Evolutionary conservation across 2,797 vertebrate species (phyloP).

Genomic region (Peromyscus attwateri): DNA sequence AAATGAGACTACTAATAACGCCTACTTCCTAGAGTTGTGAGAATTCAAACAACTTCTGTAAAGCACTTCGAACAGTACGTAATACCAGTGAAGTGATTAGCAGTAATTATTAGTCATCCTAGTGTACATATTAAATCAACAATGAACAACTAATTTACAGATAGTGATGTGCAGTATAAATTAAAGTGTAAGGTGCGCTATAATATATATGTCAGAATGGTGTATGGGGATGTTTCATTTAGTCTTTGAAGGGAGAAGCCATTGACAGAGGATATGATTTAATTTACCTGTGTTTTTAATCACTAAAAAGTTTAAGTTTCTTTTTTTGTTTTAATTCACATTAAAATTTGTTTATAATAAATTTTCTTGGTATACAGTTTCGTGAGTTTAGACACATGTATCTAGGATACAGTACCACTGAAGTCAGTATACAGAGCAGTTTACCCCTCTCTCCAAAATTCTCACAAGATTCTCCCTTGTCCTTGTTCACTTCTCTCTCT

Average conservation of each 20-base stretch:
- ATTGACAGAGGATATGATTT: neutral
- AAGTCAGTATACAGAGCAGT: neutral
- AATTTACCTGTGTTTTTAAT: neutral
- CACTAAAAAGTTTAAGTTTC: neutral
- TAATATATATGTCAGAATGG: neutral
- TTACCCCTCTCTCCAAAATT: neutral
- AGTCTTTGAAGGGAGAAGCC: neutral
- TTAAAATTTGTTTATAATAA: conserved; percentile 16
- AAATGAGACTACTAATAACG: neutral
- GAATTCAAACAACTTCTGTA: conserved; percentile 24
- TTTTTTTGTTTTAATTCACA: conserved; percentile 15
- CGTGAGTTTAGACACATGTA: neutral
- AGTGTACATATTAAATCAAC: conserved; percentile 19
- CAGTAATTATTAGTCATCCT: conserved; percentile 30
- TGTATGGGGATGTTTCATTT: neutral
- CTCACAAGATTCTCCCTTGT: neutral
- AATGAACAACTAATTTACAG: neutral
- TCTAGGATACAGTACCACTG: neutral
- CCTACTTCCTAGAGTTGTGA: neutral
- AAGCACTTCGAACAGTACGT: conserved; percentile 27
- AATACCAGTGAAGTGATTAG: neutral
- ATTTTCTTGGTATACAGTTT: neutral
- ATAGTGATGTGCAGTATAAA: neutral
- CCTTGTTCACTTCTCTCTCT: neutral
- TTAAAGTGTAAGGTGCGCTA: neutral